Base-by-base conservation (phyloP, 2,888 invertebrate species). In the Heteropelma amictum region DNA sequence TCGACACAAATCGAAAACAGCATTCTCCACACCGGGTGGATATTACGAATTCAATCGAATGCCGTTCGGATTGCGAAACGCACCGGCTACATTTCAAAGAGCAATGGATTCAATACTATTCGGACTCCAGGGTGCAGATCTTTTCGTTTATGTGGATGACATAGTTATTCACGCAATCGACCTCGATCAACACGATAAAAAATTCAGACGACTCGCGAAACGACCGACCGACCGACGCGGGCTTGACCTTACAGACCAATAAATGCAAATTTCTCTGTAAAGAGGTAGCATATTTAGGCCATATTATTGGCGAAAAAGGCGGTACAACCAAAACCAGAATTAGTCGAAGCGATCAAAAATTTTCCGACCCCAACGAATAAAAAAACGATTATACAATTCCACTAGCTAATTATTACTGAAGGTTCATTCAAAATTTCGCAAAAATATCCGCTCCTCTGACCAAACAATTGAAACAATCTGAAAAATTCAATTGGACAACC, bases 251-350 rank as follows among this genome's bases (percentile, higher is more conserved):
- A 3, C 38, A 73, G 30, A 60, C 75, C 0, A 53, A 75, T 3
- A 76, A 77, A 35, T 67, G 72, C 19, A n/a, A 67, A n/a, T 73
- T 79, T 7, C 45, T 77, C 0, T 38, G 33, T 7, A 67, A 69
- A 8, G 51, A 61, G 14, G 68, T 77, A 1, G 65, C 30, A 12
- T 77, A 73, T 45, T 33, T 78, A 21, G 77, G 76, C 0, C 76
- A 79, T 21, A 40, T 70, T 1, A 77, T 80, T 12, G 65, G 71
- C 0, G 40, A 51, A 54, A 51, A 78, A 10, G 77, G 77, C 0
- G n/a, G 61, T 67, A 3, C 63, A 54, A 51, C 72, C 77, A 1
- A 72, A 69, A 38, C 53, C 77, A 17, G 28, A 17, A 3, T 69
- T 61, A 38, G 21, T 71, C 0, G 14, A 35, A 7, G 75, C 72